Evolutionary conservation across 2,113 vertebrate genomes (phyloP).

Genomic region (Saguinus imperator): DNA sequence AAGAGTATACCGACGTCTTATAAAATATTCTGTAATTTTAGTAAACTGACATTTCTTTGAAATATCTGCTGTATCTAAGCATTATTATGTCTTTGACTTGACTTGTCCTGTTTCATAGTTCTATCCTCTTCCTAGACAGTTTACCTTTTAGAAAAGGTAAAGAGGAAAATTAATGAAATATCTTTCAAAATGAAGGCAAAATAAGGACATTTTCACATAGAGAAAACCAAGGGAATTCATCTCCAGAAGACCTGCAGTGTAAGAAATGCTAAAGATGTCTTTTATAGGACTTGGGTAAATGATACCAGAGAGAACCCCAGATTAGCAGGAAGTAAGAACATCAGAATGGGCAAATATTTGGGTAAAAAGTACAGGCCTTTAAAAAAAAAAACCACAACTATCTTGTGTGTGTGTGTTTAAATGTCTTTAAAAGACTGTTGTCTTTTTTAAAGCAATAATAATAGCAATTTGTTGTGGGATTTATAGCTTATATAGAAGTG

Average conservation of each 20-base stretch:
- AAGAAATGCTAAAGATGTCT: not conserved
- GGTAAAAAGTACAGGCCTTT: not conserved
- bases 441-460: constrained; percentile 18
- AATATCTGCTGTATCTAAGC: not conserved
- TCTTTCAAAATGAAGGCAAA: constrained; percentile 11
- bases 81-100: not conserved
- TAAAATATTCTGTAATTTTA: not conserved
- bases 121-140: not conserved
- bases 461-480: not conserved
- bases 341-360: not conserved
- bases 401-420: not conserved
- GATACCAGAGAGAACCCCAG: not conserved
- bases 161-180: not conserved
- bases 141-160: not conserved
- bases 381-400: not conserved
- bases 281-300: not conserved
- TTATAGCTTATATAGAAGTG: not conserved
- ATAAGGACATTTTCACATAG: not conserved
- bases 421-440: not conserved
- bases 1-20: not conserved
- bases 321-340: not conserved
- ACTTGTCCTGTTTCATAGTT: not conserved
- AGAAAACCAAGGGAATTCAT: not conserved
- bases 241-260: not conserved
- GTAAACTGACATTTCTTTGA: not conserved